phyloP scores from a whole-genome alignment of 2,797 vertebrate species.

The Mormyrus proboscirostris region DNA sequence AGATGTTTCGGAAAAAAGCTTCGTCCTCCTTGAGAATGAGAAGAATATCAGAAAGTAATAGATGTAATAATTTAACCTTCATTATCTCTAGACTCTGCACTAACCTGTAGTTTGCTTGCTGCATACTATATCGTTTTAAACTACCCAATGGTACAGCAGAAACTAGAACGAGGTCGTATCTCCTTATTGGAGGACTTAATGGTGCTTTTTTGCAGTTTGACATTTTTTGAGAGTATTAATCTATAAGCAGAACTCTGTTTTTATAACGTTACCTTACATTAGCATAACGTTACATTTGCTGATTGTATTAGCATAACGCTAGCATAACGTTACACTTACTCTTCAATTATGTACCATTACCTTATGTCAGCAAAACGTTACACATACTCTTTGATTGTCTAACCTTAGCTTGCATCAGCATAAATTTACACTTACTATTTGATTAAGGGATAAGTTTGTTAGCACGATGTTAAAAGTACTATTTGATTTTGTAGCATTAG shows the following conservation, averaged over 20 bases:
- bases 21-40: slow-evolving; percentile 72
- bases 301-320: not conserved
- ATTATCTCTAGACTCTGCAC: slow-evolving; percentile 46
- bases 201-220: not conserved
- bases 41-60: slow-evolving; percentile 66
- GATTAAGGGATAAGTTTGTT: not conserved
- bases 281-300: not conserved
- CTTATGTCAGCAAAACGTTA: not conserved
- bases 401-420: not conserved
- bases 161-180: not conserved
- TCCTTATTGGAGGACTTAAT: not conserved
- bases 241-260: not conserved
- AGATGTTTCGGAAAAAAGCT: slow-evolving; percentile 74
- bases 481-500: not conserved
- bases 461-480: not conserved
- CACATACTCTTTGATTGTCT: not conserved
- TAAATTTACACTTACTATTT: not conserved
- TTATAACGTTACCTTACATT: not conserved
- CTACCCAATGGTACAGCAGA: slow-evolving; percentile 29
- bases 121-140: slow-evolving; percentile 48
- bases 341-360: not conserved
- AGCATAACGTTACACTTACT: not conserved
- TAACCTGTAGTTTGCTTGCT: slow-evolving; percentile 35
- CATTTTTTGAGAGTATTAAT: not conserved
- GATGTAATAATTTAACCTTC: slow-evolving; percentile 61